Evolutionary conservation across 1,140 invertebrate genomes (phyloP), one percentile per base, ranked within the genome.

Genomic region (Drosophila obscura): DNA sequence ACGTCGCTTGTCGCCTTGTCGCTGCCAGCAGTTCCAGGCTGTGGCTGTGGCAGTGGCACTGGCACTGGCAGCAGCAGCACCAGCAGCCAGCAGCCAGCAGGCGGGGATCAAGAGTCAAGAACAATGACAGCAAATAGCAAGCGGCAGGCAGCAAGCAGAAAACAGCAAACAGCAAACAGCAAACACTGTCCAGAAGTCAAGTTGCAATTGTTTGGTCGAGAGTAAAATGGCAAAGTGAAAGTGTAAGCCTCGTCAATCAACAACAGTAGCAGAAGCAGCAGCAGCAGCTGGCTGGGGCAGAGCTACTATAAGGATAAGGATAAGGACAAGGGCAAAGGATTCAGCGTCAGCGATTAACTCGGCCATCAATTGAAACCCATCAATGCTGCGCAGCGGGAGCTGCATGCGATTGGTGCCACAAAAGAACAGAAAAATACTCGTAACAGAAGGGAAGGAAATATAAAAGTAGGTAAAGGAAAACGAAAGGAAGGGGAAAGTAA

Each of bases 71-170:
- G 35, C 55, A 53, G 15, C 28, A 31, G 43, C 58, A 53, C 22
- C 68, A 46, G 26, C 24, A 24, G 55, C 57, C 16, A 48, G 5
- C 22, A 45, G 56, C 26, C 45, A 68, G 24, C 15, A 39, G n/a
- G 28, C 64, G 55, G 67, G 73, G 83, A 88, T 87, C 83, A 87
- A 88, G 76, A 87, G 83, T 87, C 82, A 87, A 87, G 79, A 88
- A 87, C 82, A 87, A 88, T 87, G 83, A 88, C 75, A 76, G 75
- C 62, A 77, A 69, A 75, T 63, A 68, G 65, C 77, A 64, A 68
- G 52, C 56, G 62, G 16, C 16, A 16, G 16, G 16, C 16, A 16
- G 16, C 16, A 16, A 1, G 16, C 75, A 76, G 75, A 62, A 76
- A 69, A 71, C 59, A 68, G 65, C 72, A 64, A 68, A 48, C 56